phyloP scores from a whole-genome alignment of 92 coral and sea anemone genomes.

The Actinostola sp. region DNA sequence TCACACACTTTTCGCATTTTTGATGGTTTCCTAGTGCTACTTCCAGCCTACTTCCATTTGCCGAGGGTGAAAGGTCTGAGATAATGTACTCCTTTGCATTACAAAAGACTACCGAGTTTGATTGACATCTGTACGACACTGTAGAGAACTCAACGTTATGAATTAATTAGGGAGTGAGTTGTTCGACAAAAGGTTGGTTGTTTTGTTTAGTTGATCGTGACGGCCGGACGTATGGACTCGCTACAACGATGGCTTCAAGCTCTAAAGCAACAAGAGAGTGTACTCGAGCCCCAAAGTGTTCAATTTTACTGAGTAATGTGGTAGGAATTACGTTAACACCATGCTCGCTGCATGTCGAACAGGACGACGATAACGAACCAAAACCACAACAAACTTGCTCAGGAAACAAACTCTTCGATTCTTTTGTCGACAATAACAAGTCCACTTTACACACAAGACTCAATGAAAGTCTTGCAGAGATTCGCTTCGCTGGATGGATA shows the following conservation, averaged over 20 bases:
- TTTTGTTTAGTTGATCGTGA: conserved; percentile 3
- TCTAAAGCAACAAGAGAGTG: conserved; percentile 60
- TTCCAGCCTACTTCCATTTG: conserved; percentile 15
- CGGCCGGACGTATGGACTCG: conserved; percentile 5
- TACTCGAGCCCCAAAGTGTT: conserved; percentile 65
- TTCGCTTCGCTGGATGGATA: conserved; percentile 89
- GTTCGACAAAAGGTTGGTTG: conserved; percentile 4
- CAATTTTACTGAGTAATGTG: conserved; percentile 75
- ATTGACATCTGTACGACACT: conserved; percentile 35
- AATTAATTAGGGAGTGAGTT: conserved; percentile 23
- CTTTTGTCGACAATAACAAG: conserved; percentile 67
- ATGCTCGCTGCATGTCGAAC: conserved; percentile 39
- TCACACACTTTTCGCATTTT: not conserved
- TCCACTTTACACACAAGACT: conserved; percentile 75
- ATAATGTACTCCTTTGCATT: conserved; percentile 17
- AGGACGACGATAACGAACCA: conserved; percentile 19
- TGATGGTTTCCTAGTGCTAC: conserved; percentile 9
- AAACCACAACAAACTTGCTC: conserved; percentile 42
- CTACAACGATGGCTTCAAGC: conserved; percentile 45
- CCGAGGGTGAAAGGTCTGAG: conserved; percentile 23
- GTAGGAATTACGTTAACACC: conserved; percentile 68
- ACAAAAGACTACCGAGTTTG: conserved; percentile 27
- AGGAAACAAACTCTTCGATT: conserved; percentile 66
- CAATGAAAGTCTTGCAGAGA: conserved; percentile 78
- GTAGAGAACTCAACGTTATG: conserved; percentile 22